Conservation (phyloP, 2,797 vertebrate species). For the Leucoraja ocellata region DNA sequence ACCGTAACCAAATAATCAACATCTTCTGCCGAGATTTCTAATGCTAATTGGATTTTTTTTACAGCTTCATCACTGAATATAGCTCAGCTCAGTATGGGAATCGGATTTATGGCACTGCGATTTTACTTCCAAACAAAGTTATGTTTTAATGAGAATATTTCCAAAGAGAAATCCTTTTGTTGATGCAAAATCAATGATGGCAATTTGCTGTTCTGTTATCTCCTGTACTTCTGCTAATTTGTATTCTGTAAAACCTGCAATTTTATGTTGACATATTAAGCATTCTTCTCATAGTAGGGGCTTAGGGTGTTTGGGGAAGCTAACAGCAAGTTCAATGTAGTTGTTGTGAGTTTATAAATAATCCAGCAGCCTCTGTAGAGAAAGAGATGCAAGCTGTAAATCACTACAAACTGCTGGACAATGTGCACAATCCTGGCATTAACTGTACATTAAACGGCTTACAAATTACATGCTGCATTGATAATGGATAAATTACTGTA, state of each 20-base stretch:
- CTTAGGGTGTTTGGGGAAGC: background rate
- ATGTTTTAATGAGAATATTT: background rate
- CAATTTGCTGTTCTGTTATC: background rate
- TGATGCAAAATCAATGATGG: background rate
- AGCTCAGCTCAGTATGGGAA: background rate
- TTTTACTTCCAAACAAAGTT: background rate
- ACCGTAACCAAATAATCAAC: background rate
- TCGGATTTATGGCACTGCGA: background rate
- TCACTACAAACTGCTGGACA: background rate
- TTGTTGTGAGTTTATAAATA: background rate
- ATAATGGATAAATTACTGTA: no score
- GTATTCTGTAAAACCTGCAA: background rate
- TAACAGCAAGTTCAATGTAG: background rate
- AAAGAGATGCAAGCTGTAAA: background rate
- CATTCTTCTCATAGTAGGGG: background rate
- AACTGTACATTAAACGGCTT: background rate
- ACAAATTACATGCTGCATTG: background rate
- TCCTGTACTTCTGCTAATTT: background rate
- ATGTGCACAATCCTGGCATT: background rate
- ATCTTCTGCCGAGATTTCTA: background rate
- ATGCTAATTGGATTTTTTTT: background rate
- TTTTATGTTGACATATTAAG: background rate
- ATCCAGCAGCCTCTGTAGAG: background rate
- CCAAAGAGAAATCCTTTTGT: background rate
- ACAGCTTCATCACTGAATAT: background rate